Base-by-base conservation (phyloP, 2,797 vertebrate genomes). In the Podargus strigoides region DNA sequence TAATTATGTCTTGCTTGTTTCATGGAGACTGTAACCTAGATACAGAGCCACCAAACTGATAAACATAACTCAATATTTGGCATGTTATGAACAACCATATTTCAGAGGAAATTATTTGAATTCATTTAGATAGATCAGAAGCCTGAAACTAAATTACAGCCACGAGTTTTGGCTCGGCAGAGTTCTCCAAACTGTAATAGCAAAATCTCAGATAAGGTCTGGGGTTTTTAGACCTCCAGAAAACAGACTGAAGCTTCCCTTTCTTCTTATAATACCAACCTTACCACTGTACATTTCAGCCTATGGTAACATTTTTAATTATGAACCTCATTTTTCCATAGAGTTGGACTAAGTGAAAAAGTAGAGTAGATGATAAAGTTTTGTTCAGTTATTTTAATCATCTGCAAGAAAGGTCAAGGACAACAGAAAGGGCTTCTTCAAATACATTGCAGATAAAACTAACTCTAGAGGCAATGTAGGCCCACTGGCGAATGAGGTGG, bases 11-110 rank as follows among this genome's bases (percentile, higher is more conserved):
- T 88, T 91, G 66, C 60, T 32, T 79, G 75, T 92, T 93, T 94
- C 86, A 91, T 94, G 78, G 85, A 92, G 96, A 85, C 79, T 42
- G 85, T 95, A 84, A 76, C 87, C 85, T 88, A 95, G 84, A 91
- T 95, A 82, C 82, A 68, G 77, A 91, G 52, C 34, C 67, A 85
- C 6, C 13, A 87, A 66, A 82, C 83, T 93, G 79, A 85, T 90
- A 91, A 95, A 95, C 83, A 92, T 66, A 95, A 92, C 59, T 88
- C 52, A 91, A 53, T 94, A 88, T 88, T 84, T 92, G 85, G 76
- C 82, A 76, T 93, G 52, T 91, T 94, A 90, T 95, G 78, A 96
- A 81, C 81, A 91, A 81, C 49, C 22, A 24, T 87, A 89, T 90
- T 96, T 90, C 92, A 94, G 78, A 87, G 85, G 78, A 91, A 95